These are phyloP conservation scores for Tragelaphus buxtoni DNA, from an alignment of 2,113 vertebrate genomes.

Conservation along the genomic window DNA sequence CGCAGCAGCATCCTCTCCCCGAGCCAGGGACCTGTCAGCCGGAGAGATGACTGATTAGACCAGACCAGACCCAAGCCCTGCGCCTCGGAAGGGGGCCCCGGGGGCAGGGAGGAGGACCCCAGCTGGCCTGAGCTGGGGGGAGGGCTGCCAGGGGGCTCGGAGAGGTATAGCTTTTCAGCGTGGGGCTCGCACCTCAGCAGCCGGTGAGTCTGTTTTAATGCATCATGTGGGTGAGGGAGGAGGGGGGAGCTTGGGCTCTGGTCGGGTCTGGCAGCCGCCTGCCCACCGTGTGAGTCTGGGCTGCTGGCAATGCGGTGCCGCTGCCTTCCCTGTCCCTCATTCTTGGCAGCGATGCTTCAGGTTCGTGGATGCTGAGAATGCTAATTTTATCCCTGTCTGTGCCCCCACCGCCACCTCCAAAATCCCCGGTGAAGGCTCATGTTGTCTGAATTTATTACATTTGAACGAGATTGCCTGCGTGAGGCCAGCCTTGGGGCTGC, in stretches of 20 bases:
- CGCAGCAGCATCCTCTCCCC: conserved; percentile 58
- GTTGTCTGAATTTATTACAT: conserved; percentile 34
- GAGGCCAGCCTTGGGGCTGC: background rate
- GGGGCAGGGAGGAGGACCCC: conserved; percentile 48
- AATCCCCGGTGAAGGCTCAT: background rate
- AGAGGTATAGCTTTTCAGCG: background rate
- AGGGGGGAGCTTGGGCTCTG: conserved; percentile 16
- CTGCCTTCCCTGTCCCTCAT: conserved; percentile 29
- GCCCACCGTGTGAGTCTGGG: background rate
- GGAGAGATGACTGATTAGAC: conserved; percentile 68
- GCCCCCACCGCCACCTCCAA: conserved; percentile 2
- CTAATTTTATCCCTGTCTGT: conserved; percentile 54
- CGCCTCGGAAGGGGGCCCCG: background rate
- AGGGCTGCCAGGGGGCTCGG: conserved; percentile 12
- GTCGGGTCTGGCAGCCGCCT: conserved; percentile 29
- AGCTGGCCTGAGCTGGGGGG: conserved; percentile 52
- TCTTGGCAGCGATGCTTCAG: conserved; percentile 54
- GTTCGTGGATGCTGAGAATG: conserved; percentile 50
- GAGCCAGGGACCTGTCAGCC: conserved; percentile 59
- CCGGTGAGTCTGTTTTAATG: conserved; percentile 68
- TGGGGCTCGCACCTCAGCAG: conserved; percentile 45
- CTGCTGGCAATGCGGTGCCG: conserved; percentile 1
- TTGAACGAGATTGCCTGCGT: background rate
- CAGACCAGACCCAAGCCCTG: background rate
- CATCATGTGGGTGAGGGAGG: background rate